Base-by-base conservation (phyloP, 2,888 invertebrate species). In the Malthinus flaveolus region DNA sequence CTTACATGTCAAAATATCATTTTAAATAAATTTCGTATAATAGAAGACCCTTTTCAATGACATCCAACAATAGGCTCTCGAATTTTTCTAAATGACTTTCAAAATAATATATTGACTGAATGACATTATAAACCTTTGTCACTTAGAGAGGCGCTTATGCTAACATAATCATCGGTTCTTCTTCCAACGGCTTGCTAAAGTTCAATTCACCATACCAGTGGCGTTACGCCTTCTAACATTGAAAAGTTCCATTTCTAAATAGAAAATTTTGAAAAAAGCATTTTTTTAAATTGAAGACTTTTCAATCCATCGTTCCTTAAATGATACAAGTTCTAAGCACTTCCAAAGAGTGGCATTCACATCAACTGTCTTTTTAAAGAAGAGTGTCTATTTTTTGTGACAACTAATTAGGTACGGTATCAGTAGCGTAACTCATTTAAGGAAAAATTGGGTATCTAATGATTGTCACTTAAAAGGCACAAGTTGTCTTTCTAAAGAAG, bases 111-210 rank as follows among this genome's bases (percentile, higher is more conserved):
- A 57, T 57, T 61, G 54, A 57, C 56, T 54, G 61, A 57, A 49
- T 61, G 61, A 61, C 57, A 61, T 61, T 61, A 55, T 58, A 47
- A 51, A 61, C 55, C 57, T 61, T 61, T 61, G 61, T 61, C 61
- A 58, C 55, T 61, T 54, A 55, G 42, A 55, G 39, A 54, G 53
- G 57, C 45, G 39, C 49, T 52, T 59, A 54, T 48, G 45, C 35
- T 39, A 47, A 42, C 39, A 42, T 42, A 13, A 42, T 42, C 39
- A 42, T 15, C 39, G 15, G 15, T 42, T 6, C 39, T 42, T 42
- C 39, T 42, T 23, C 23, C 23, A 42, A 42, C 39, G 9, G 15
- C 15, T 42, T 42, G 23, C 23, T 42, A 15, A 13, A 42, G 23
- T 42, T 42, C 15, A 15, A 42, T 42, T 42, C 13, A 42, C 15